Base-by-base conservation (phyloP, 1,140 invertebrate species). In the Bathynomus jamesi region DNA sequence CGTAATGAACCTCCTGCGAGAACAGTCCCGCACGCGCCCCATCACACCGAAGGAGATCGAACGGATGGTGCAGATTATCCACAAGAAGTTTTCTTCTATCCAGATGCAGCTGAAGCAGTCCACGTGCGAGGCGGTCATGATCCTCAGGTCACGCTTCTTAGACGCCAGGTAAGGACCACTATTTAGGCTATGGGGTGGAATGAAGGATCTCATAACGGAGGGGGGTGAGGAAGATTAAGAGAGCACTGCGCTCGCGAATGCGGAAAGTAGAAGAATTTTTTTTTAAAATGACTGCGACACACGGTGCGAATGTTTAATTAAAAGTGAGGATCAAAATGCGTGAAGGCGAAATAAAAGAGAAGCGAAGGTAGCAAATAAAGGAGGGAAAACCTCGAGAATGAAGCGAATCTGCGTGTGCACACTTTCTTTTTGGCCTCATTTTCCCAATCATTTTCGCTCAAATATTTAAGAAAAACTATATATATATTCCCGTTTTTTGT, bases 41-140 rank as follows among this genome's bases (percentile, higher is more conserved):
- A 96, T 98, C 79, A 95, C 94, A 25, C 91, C 91, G 28, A 91
- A 95, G 85, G 97, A 99, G 86, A 99, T 99, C 78, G 96, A 99
- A 82, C 88, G 97, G 79, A 99, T 99, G 98, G 97, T 99, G 28
- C 93, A 95, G 84, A 99, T 99, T 78, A 99, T 99, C 78, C 94
- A 98, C 82, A 98, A 98, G 87, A 99, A 99, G 83, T 99, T 99
- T 87, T 96, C 94, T 78, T 96, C 95, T 73, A 99, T 99, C 80
- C 97, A 99, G 85, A 97, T 99, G 91, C 98, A 99, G 84, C 84
- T 99, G 77, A 99, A 99, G 84, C 98, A 99, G 85, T 97, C 94
- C 74, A 99, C 97, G 17, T 99, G 98, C 82, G 98, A 99, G 83
- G 98, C 98, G n/a, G 97, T 99, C 66, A 99, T 99, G 97, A 99